Evolutionary conservation across 1,140 invertebrate genomes (phyloP), one percentile per base, ranked within the genome.

Genomic region (Drosophila rhopaloa): DNA sequence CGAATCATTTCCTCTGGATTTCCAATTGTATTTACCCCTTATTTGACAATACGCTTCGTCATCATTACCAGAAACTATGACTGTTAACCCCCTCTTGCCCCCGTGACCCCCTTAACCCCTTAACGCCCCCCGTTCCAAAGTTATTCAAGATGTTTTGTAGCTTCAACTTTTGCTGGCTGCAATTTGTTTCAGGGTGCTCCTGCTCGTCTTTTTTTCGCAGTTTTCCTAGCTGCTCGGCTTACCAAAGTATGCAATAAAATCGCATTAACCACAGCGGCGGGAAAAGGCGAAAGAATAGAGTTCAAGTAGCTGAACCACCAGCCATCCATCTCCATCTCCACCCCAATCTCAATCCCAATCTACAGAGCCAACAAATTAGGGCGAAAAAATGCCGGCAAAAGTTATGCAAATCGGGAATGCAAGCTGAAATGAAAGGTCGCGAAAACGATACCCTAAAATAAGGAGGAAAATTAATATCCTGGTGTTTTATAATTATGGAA

Each of bases 181-280:
- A 68, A 77, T 61, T 65, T 71, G 67, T 71, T 71, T 71, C 67
- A 32, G 32, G 38, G 47, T 16, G 10, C 40, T 41, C 32, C 37
- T 27, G 32, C 57, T 58, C 6, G 5, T 44, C 50, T 47, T 14
- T 13, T 55, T 24, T 54, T 70, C 43, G 5, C 44, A 24, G 38
- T 55, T 47, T 43, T 60, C 68, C 47, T 60, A 66, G 60, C 41
- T 63, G 24, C 9, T 54, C 35, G 43, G 61, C 81, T 38, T 61
- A 43, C 46, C 70, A 76, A 82, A 85, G 79, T 82, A 85, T 85
- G 82, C 82, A 88, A 88, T 82, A 48, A 81, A 84, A 85, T 85
- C 77, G 81, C 76, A 84, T 84, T 84, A 84, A 56, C 76, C 66
- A 67, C 66, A 60, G 50, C 10, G 53, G 63, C 32, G 32, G 51